Evolutionary conservation across 2,113 vertebrate genomes (phyloP), one percentile per base, ranked within the genome.

Genomic region (Phyllostomus discolor): DNA sequence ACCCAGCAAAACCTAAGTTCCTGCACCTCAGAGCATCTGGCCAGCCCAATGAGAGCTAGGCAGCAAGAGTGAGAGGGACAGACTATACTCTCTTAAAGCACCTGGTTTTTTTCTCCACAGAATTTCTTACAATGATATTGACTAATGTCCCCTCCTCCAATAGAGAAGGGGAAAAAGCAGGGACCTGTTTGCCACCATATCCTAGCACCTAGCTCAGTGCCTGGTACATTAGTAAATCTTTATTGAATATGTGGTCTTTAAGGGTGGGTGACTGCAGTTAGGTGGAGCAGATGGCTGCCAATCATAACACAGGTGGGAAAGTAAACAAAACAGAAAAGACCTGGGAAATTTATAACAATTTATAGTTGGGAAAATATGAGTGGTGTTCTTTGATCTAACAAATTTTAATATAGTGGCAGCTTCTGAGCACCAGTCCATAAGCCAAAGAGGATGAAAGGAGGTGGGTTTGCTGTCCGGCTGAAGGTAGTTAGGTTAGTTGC

Each of bases 261-360:
- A 91, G 73, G 48, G 59, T 10, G 52, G 9, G 24, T 57, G 35
- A 22, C 50, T 85, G 2, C 73, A 3, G 84, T 72, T 73, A 80
- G 35, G n/a, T 72, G 62, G 72, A 57, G 12, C n/a, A 57, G 50
- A 46, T 33, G 64, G 41, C 20, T 62, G 26, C 48, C 78, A 62
- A 1, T 85, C 22, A 46, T 48, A 69, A 95, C 64, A 19, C 43
- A 69, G 35, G 57, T 79, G 76, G 50, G 41, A 92, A 84, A 48
- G 35, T 90, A 93, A 91, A 93, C 10, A n/a, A 64, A 95, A 54
- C 15, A 92, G 19, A 90, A 81, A 94, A 82, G 31, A 80, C 15
- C 17, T 76, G 85, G 33, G 17, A 76, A 82, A 91, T 59, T 16
- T 11, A 73, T 48, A 86, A 50, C 78, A 50, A 48, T 43, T 66